Evolutionary conservation across 1,140 invertebrate genomes (phyloP).

Genomic region (Protaetia brevitarsis): DNA sequence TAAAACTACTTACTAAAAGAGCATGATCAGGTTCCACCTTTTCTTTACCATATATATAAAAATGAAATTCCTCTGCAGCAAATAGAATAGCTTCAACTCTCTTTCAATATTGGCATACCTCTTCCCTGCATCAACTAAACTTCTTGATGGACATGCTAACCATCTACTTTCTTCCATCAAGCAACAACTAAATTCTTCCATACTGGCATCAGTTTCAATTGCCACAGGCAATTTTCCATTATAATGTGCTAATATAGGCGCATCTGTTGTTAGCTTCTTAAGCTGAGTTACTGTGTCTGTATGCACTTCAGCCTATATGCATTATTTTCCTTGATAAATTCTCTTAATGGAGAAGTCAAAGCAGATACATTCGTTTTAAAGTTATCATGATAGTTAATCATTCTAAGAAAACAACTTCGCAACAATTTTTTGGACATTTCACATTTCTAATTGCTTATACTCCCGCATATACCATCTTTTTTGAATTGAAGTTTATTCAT

Average conservation of each 20-base stretch:
- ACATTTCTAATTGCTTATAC: constrained; percentile 19
- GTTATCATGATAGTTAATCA: constrained; percentile 1
- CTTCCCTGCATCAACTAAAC: constrained; percentile 18
- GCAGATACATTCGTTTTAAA: constrained; percentile 8
- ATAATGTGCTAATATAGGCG: constrained; percentile 27
- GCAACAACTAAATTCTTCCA: constrained; percentile 45
- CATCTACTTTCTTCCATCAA: constrained; percentile 45
- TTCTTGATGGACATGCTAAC: constrained; percentile 45
- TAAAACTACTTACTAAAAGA: constrained; percentile 26
- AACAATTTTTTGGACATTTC: not conserved
- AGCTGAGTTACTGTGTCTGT: not conserved
- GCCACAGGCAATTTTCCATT: constrained; percentile 26
- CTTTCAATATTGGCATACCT: constrained; percentile 50
- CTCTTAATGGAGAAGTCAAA: not conserved
- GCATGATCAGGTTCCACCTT: constrained; percentile 46
- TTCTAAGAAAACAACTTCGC: not conserved
- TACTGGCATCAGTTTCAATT: constrained; percentile 43
- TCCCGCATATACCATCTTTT: constrained; percentile 27
- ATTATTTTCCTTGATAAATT: constrained; percentile 18
- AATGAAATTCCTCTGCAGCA: constrained; percentile 45
- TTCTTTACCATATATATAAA: constrained; percentile 42
- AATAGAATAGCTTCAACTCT: constrained; percentile 48
- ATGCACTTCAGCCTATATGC: not conserved
- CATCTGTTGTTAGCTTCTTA: not conserved
- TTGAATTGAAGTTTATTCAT: constrained; percentile 35